Evolutionary conservation across 2,797 vertebrate genomes (phyloP), one percentile per base, ranked within the genome.

Genomic region (Hozukius guyotensis): DNA sequence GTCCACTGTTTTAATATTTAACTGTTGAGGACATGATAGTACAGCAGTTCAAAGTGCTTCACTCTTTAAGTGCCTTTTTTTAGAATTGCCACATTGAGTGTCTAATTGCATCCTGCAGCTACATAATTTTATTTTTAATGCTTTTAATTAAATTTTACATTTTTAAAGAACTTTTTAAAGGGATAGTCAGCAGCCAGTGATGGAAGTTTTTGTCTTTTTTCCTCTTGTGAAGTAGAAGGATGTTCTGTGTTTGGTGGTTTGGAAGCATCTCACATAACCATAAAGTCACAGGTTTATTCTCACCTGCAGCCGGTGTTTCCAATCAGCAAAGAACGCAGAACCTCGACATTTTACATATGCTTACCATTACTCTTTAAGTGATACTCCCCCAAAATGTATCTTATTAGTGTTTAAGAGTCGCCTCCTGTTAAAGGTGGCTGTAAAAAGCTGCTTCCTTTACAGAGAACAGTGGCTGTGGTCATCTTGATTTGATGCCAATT

Each of bases 51-150:
- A 57, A 62, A 72, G 71, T 67, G 57, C 59, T 57, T 83, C 24
- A 62, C 20, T 55, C 49, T 61, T 53, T 18, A 72, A 80, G 78
- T 79, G 69, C 78, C 74, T 75, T 75, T 75, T 67, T 16, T 62
- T 55, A 24, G 20, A 74, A 68, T 32, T 70, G 32, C 61, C 69
- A 42, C 62, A 60, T 24, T 31, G 13, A 61, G 24, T 84, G 63
- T 80, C 6, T 83, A 22, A 75, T 69, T 69, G 62, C 59, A 72
- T 77, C 20, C 55, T 76, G 31, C 22, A 68, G 46, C 62, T 64
- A 22, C 46, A 7, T 56, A 22, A 20, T 56, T 84, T 67, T 76
- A 8, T 60, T 83, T 42, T 56, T 2, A 63, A 56, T 76, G 49
- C n/a, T 78, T 63, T 42, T 18, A 5, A 64, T 38, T 38, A 24